These are phyloP conservation scores for Protaetia brevitarsis DNA, from an alignment of 1,140 invertebrate genomes.

Conservation along the genomic window DNA sequence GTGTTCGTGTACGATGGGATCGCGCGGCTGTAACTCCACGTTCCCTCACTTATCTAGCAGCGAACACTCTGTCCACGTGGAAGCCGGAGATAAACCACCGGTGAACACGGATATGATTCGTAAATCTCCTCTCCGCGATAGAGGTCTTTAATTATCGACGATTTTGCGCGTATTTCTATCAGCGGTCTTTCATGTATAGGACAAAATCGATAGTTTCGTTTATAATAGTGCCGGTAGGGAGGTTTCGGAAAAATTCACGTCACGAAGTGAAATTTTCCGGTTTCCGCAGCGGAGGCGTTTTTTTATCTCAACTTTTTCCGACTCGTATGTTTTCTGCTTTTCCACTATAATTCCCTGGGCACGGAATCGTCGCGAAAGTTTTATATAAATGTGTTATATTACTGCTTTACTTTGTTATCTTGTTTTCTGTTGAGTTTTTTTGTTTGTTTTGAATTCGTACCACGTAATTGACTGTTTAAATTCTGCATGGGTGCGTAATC, in stretches of 20 bases:
- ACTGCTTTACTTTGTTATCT: not conserved
- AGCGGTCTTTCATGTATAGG: not conserved
- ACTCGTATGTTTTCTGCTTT: not conserved
- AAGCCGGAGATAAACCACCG: not conserved
- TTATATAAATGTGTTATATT: not conserved
- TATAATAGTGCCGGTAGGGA: not conserved
- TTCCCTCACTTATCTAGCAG: not conserved
- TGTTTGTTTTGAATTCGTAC: not conserved
- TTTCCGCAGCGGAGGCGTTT: not conserved
- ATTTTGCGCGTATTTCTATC: too few relatives aligned
- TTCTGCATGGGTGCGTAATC: not conserved
- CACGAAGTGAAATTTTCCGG: slow-evolving; percentile 5
- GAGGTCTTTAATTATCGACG: not conserved
- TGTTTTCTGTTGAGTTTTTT: not conserved
- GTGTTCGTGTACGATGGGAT: not conserved
- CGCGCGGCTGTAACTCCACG: not conserved
- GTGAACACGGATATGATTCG: not conserved
- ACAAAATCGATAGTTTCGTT: not conserved
- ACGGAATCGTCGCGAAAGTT: not conserved
- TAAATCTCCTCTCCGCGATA: not conserved
- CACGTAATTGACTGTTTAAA: not conserved
- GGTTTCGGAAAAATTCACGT: not conserved
- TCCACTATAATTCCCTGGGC: not conserved
- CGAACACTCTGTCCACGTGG: not conserved
- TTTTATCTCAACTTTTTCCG: not conserved